Conservation (phyloP, 2,888 invertebrate genomes). For the Phytoseiulus persimilis region DNA sequence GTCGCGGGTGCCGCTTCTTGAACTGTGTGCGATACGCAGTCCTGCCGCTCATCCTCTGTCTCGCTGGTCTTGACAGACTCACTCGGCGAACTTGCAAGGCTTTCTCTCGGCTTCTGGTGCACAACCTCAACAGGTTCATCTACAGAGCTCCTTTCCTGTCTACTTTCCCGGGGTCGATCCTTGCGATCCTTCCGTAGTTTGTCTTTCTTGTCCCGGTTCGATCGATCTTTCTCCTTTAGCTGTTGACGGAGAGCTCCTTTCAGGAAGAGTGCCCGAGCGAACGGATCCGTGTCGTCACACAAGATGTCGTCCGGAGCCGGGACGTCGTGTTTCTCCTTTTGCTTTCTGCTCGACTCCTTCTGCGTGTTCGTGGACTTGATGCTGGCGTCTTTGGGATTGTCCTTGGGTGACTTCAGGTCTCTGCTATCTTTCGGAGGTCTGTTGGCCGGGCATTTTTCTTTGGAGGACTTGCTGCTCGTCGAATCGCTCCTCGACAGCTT, state of each 20-base stretch:
- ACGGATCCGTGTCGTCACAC: conserved; percentile 8
- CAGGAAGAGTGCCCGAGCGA: background rate
- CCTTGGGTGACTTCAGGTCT: conserved; percentile 13
- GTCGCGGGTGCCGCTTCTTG: background rate
- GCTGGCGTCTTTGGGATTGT: background rate
- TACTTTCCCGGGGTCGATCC: background rate
- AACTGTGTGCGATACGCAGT: background rate
- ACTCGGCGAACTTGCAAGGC: background rate
- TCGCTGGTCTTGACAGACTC: conserved; percentile 16
- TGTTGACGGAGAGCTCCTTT: background rate
- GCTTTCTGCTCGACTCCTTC: conserved; percentile 16
- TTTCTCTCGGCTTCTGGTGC: conserved; percentile 5
- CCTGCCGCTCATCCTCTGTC: conserved; percentile 26
- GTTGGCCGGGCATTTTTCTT: background rate
- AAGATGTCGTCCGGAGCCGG: background rate
- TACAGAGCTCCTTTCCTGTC: conserved; percentile 35
- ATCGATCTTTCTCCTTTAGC: conserved; percentile 20
- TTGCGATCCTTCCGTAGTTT: conserved; percentile 28
- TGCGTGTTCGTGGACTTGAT: background rate
- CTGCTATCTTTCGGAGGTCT: background rate
- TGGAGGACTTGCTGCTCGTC: background rate
- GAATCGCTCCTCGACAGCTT: background rate
- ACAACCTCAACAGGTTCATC: conserved; percentile 34
- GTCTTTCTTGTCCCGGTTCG: conserved; percentile 16
- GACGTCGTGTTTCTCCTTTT: background rate